A percentile compares a stretch with the other conserved stretches of the same genome.
Conservation (phyloP, 2,797 vertebrate genomes). For the Darevskia mixta region DNA sequence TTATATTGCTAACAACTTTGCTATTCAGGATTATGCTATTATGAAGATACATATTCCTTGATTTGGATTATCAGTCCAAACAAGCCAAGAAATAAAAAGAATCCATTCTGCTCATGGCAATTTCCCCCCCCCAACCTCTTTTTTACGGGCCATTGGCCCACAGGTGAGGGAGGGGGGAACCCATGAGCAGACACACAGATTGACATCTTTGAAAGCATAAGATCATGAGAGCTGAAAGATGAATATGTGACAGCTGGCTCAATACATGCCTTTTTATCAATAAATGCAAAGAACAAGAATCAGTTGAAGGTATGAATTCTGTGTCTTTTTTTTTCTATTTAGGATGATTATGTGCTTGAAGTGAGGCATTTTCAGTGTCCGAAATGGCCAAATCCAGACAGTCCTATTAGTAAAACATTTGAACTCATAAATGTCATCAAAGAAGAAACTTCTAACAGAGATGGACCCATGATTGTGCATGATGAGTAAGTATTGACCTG, state of each 20-base stretch:
- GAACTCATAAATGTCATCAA: constrained; percentile 90
- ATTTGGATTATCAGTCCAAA: neutral
- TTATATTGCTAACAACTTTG: neutral
- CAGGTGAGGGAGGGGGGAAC: neutral
- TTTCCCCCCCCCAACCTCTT: neutral
- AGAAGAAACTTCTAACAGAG: constrained; percentile 83
- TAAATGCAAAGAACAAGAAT: neutral
- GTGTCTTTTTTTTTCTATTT: constrained; percentile 26
- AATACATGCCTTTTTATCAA: neutral
- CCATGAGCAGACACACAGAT: neutral
- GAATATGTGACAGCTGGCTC: no score
- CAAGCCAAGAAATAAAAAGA: neutral
- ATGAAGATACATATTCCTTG: neutral
- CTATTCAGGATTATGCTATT: neutral
- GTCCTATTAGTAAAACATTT: constrained; percentile 93
- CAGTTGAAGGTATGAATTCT: neutral
- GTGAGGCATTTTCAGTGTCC: constrained; percentile 91
- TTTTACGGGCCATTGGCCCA: neutral
- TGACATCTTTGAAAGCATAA: neutral
- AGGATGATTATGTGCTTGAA: constrained; percentile 96
- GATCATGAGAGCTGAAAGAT: neutral
- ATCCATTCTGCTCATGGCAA: neutral
- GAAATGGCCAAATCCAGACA: constrained; percentile 95
- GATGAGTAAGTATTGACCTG: constrained; percentile 87
- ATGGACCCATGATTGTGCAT: constrained; percentile 89